Evolutionary conservation across 2,797 vertebrate species (phyloP), one percentile per base, ranked within the genome.

Genomic region (Propithecus deckenii): DNA sequence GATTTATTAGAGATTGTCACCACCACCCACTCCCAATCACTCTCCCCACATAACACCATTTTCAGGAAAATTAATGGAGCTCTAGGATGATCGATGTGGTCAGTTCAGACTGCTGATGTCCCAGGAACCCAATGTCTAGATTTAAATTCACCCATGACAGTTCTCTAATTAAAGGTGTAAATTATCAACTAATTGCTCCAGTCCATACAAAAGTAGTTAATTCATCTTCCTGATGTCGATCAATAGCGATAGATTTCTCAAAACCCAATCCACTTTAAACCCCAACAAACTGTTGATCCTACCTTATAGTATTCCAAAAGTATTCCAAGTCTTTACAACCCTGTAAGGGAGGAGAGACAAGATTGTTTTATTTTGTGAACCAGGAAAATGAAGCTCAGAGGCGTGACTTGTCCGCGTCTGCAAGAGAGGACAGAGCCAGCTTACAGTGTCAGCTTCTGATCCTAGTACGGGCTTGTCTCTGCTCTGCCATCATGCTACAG

Each of bases 111-210:
- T 79, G 35, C 50, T 75, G 11, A 79, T 96, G 25, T 80, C 48
- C 28, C 89, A 22, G 63, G 23, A 83, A 92, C 76, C 14, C 41
- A 83, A 32, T 65, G 78, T 94, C 57, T 75, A 48, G 35, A 84
- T 85, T 85, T 75, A 65, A 67, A 88, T 85, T 69, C 35, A 75
- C 28, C 63, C 41, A 89, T 41, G 89, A 81, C 4, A n/a, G 38
- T 84, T 75, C 84, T 91, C 71, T 94, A 88, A 97, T 96, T 97
- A 94, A 89, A 96, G 38, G 52, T 87, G 17, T 86, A 89, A 95
- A 96, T 97, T 94, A 80, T 75, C 55, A 87, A 90, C 75, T 89
- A 96, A 94, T 84, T 94, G 79, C 28, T 92, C 81, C 79, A 76
- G 25, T 72, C 38, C 43, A 30, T 55, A 80, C 2, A 10, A 92